Base-by-base conservation (phyloP, 1,140 invertebrate genomes). In the Zaprionus taronus region DNA sequence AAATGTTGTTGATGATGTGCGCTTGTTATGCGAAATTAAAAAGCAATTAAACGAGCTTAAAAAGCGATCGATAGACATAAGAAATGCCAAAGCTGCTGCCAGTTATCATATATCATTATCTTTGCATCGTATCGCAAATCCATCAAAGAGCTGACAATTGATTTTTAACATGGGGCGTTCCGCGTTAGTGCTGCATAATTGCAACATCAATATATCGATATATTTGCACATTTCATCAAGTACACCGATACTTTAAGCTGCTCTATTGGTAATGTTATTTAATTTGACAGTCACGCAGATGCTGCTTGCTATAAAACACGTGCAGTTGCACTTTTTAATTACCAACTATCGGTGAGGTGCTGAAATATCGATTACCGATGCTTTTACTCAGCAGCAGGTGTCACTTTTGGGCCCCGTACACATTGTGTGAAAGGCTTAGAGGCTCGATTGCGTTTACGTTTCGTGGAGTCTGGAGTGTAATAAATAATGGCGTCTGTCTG, bases 401-500 rank as follows among this genome's bases (percentile, higher is more conserved):
- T 20, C 72, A 75, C 36, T 56, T 62, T 34, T 26, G 36, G 17
- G 38, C 64, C 71, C n/a, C 56, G 20, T 34, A 9, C 62, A 20
- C 62, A 20, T 9, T 57, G 47, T 72, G 69, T 77, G 74, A 77
- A 76, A 76, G 73, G 73, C 73, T 63, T 58, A 58, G 41, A 20
- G 47, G 57, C 36, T 62, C 49, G 66, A 69, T 74, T 75, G 67
- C 67, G 57, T 69, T 57, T 36, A 47, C 36, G 38, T 41, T 41
- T 41, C 2, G 6, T 34, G 31, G 6, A 41, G 38, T 36, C 56
- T 57, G 34, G 36, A 63, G 28, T 58, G 74, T 62, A 67, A 77
- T 72, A 77, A 77, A 72, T 66, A 77, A 77, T 57, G 44, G 28
- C 69, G 74, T 31, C 74, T 77, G 63, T 66, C 69, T 72, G 22